Base-by-base conservation (phyloP, 2,113 vertebrate species). In the Ciconia boyciana region DNA sequence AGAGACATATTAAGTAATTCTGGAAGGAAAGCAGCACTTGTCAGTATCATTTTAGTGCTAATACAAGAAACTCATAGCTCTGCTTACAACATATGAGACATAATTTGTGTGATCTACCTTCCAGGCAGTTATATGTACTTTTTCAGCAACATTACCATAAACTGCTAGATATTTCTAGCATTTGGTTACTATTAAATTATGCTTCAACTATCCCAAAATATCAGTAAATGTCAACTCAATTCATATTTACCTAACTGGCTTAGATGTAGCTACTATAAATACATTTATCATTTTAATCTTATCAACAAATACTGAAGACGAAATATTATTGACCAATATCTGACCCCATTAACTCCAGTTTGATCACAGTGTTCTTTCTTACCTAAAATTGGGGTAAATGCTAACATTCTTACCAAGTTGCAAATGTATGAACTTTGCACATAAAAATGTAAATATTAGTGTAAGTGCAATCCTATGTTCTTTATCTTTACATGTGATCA, bases 11-110 rank as follows among this genome's bases (percentile, higher is more conserved):
- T 94, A 94, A 97, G 81, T 96, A 95, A 83, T 80, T 93, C 68
- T 91, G 86, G 83, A 91, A 82, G 74, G 75, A 97, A 96, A 95
- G 83, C 91, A 96, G 91, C 85, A 52, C 93, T 92, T 97, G 94
- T 95, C 96, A 95, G 83, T 62, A 96, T 58, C 75, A 90, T 91
- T 97, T 96, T 57, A 95, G 88, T 76, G 88, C 77, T 91, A 65
- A 85, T 61, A 68, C 43, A 93, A 79, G 93, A 94, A 92, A 92
- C 25, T 26, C 64, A 70, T 17, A 90, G 78, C 32, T 93, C 75
- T 89, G 66, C 75, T 75, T 85, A 62, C 92, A 92, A 88, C 44
- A 81, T 34, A 55, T 26, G 78, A 48, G 11, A 94, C n/a, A 41
- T 66, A 83, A 75, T 87, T 93, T 92, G 74, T 87, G 83, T 86